Percentiles rank a stretch among this genome's conserved stretches.
Evolutionary conservation across 2,888 invertebrate species (phyloP).

Genomic region (Pollenia amentaria): DNA sequence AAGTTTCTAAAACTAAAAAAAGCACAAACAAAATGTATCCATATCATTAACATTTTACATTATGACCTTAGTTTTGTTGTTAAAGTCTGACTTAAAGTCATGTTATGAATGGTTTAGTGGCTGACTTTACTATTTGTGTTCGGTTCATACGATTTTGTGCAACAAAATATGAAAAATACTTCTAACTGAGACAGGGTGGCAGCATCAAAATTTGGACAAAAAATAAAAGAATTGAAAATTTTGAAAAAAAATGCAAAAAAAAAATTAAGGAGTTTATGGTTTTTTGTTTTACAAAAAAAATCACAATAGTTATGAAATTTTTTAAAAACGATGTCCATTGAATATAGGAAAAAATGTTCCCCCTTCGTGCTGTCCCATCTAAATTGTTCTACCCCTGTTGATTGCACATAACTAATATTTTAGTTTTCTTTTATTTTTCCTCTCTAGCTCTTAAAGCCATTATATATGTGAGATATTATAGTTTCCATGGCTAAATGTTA

Average conservation of each 20-base stretch:
- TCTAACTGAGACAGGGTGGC: slow-evolving; percentile 7
- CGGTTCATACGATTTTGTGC: background rate
- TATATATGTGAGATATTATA: slow-evolving; percentile 57
- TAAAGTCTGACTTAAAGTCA: slow-evolving; percentile 66
- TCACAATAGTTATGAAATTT: no score
- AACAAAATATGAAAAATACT: slow-evolving; percentile 32
- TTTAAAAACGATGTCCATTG: no score
- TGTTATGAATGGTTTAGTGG: slow-evolving; percentile 51
- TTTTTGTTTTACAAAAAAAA: no score
- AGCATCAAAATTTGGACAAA: background rate
- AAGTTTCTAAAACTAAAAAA: slow-evolving; percentile 22
- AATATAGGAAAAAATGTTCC: background rate
- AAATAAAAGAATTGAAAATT: no score
- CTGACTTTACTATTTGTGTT: slow-evolving; percentile 23
- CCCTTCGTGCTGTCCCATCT: background rate
- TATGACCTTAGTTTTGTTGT: slow-evolving; percentile 67
- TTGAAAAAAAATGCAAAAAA: no score
- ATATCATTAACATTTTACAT: slow-evolving; percentile 70
- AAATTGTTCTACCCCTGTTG: slow-evolving; percentile 26
- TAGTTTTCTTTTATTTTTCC: slow-evolving; percentile 4
- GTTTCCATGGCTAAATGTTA: slow-evolving; percentile 40
- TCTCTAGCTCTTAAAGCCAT: slow-evolving; percentile 27
- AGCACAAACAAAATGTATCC: slow-evolving; percentile 52
- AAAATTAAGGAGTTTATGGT: no score
- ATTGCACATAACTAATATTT: slow-evolving; percentile 40